Percentiles rank a stretch among this genome's conserved stretches.
Evolutionary conservation across 2,797 vertebrate genomes (phyloP).

Genomic region (Sphenodon punctatus): DNA sequence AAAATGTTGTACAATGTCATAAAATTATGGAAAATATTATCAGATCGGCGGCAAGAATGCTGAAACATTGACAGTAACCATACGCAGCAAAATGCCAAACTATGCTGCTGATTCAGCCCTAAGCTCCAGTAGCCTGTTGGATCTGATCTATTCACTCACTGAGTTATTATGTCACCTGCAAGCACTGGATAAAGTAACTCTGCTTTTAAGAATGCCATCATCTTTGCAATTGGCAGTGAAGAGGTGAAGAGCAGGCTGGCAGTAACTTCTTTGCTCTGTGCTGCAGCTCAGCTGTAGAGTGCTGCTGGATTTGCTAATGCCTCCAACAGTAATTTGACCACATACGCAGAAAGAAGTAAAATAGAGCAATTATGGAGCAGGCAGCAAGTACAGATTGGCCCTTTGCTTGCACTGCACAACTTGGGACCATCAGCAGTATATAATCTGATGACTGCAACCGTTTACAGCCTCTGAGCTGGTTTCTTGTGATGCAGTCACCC

Average conservation of each 20-base stretch:
- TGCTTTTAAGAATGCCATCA: background rate
- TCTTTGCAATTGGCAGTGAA: background rate
- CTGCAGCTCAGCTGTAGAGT: background rate
- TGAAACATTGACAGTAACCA: too few species aligned
- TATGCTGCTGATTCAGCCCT: too few species aligned
- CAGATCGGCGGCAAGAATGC: too few species aligned
- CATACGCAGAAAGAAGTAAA: background rate
- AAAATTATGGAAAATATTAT: too few species aligned
- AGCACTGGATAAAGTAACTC: accelerated
- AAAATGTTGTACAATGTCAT: too few species aligned
- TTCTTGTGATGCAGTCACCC: accelerated
- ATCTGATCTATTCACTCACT: background rate
- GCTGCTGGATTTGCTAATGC: background rate
- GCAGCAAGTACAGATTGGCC: background rate
- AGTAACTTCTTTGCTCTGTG: background rate
- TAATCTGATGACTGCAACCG: background rate
- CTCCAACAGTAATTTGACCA: constrained; percentile 1
- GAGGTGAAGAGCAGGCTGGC: background rate
- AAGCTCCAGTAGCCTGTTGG: background rate
- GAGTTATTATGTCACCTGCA: background rate
- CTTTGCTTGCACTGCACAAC: background rate
- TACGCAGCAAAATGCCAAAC: too few species aligned
- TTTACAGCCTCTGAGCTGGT: background rate
- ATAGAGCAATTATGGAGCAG: background rate
- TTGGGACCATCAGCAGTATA: background rate